Evolutionary conservation across 2,797 vertebrate genomes (phyloP), one percentile per base, ranked within the genome.

Genomic region (Eulemur albifrons): DNA sequence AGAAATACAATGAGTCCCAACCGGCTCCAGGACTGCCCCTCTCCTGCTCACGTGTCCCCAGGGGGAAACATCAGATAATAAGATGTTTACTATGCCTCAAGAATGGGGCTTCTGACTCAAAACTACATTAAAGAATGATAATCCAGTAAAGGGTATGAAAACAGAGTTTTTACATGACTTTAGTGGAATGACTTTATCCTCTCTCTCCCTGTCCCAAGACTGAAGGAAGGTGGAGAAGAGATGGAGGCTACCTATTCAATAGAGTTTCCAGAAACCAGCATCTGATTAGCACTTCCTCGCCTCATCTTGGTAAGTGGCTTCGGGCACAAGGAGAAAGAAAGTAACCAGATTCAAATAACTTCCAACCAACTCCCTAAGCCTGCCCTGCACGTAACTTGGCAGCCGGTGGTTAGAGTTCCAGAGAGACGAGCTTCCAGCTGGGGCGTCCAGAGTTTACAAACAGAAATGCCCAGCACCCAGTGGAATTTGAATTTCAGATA

Each of bases 221-320:
- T 65, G 30, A 88, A 88, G 50, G 21, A 54, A 72, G 43, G 1
- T 12, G 32, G 65, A 89, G 61, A 72, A 79, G 12, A 25, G 20
- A 72, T 10, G 7, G 12, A 11, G 11, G 40, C 65, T 72, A 59
- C 69, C 86, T 35, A 32, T 67, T 92, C 77, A 88, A 50, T 4
- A 61, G 40, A 38, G 50, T 95, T 96, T 95, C 97, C 92, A 94
- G 95, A 97, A 97, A 93, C 87, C 84, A 95, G 73, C n/a, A 50
- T 82, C 87, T 25, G 43, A 50, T 94, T 59, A 83, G 83, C 88
- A 70, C 63, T 92, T 67, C 69, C 84, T 92, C 59, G 40, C 17
- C 32, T 67, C 17, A 20, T 80, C 79, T 61, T 61, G 80, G 27
- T 86, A 65, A 92, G 70, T 79, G 4, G 65, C 83, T 90, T 93